A percentile compares a stretch with the other conserved stretches of the same genome.
Conservation (phyloP, 2,113 vertebrate genomes). For the Myrmophylax atrothorax region DNA sequence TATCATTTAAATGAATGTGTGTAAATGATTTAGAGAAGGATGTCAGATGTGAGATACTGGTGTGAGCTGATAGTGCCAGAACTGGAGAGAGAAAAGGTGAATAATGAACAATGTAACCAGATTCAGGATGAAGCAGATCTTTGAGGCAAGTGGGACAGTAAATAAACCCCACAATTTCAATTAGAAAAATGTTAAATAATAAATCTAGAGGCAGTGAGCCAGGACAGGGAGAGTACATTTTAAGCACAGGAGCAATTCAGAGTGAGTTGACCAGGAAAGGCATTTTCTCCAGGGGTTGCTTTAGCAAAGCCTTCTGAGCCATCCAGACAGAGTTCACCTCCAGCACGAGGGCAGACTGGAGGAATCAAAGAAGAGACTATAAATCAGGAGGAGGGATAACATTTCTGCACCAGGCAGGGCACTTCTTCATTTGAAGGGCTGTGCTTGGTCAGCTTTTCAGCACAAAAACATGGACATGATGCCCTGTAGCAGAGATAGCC, state of each 20-base stretch:
- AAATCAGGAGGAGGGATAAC: background rate
- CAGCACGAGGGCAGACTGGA: background rate
- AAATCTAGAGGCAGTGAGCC: constrained; percentile 42
- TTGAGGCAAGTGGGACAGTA: background rate
- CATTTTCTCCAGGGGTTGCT: constrained; percentile 51
- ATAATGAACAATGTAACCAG: background rate
- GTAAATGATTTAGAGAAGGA: background rate
- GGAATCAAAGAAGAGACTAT: background rate
- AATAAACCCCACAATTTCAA: constrained; percentile 11
- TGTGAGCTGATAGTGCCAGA: background rate
- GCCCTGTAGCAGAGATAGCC: background rate
- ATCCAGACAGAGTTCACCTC: background rate
- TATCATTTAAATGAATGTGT: background rate
- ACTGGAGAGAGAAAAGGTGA: background rate
- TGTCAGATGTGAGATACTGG: background rate
- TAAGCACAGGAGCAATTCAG: constrained; percentile 50
- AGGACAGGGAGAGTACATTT: background rate
- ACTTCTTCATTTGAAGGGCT: background rate
- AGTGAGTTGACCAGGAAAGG: constrained; percentile 32
- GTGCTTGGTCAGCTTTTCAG: background rate
- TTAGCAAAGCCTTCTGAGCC: background rate
- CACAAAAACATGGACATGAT: background rate
- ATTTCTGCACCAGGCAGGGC: background rate
- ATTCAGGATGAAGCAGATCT: background rate
- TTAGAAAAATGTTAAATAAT: constrained; percentile 46